Conservation (phyloP, 2,888 invertebrate species). For the Eupithecia vulgata region DNA sequence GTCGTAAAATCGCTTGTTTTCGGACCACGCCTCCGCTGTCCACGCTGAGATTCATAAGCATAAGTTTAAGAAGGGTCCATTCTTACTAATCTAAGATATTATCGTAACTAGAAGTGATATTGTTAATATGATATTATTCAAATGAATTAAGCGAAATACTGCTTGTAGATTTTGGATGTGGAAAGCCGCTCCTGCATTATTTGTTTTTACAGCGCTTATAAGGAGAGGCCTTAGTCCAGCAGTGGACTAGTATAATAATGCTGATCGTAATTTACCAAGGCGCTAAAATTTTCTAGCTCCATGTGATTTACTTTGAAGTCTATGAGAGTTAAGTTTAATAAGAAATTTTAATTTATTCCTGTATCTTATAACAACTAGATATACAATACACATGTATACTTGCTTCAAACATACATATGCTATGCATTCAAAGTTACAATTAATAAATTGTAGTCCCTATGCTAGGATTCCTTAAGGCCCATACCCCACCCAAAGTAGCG, state of each 20-base stretch:
- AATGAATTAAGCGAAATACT: neutral
- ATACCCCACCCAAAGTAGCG: too few species aligned
- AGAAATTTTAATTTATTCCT: too few species aligned
- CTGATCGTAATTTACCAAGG: neutral
- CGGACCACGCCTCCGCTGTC: conserved; percentile 15
- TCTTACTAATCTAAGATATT: neutral
- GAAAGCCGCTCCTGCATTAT: neutral
- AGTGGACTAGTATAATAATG: neutral
- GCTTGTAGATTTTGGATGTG: neutral
- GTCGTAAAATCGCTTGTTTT: conserved; percentile 6
- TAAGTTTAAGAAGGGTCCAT: conserved; percentile 16
- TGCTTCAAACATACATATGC: too few species aligned
- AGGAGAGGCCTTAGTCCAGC: neutral
- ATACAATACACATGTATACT: too few species aligned
- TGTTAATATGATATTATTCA: too few species aligned
- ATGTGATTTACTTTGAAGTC: too few species aligned
- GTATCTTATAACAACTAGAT: too few species aligned
- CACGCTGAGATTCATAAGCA: conserved; percentile 22
- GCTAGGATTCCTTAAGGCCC: too few species aligned
- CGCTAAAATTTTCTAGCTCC: neutral
- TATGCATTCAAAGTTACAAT: too few species aligned
- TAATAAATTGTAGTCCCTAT: too few species aligned
- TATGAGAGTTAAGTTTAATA: too few species aligned
- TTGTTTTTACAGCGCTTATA: neutral
- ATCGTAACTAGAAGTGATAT: neutral